These are phyloP conservation scores for Pagrus major DNA, from an alignment of 2,113 vertebrate species.

Conservation along the genomic window DNA sequence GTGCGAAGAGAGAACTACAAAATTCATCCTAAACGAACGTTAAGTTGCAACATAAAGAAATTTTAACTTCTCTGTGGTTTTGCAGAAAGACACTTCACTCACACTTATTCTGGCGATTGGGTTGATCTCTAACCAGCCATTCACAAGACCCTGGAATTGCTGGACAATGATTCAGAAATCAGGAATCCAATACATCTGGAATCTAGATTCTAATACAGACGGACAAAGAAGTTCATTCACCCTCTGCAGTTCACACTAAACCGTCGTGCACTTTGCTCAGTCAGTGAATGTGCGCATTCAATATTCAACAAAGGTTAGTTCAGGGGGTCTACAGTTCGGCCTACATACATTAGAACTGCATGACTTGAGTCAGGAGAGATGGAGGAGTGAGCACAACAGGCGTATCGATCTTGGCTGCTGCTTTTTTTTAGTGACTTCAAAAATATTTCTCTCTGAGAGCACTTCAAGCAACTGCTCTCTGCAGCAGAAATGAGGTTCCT, in stretches of 20 bases:
- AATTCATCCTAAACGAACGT: no score
- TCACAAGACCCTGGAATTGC: background rate
- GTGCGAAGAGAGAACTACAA: no score
- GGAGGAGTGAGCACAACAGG: conserved; percentile 6
- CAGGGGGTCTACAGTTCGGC: background rate
- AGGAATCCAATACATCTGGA: no score
- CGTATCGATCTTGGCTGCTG: background rate
- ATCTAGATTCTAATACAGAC: background rate
- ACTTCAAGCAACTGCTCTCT: background rate
- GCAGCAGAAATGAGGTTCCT: background rate
- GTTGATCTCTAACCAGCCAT: background rate
- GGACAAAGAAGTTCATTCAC: background rate
- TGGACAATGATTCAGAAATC: background rate
- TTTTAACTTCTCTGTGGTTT: no score
- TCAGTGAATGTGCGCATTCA: background rate
- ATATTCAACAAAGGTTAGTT: background rate
- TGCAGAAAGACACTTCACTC: no score
- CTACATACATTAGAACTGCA: background rate
- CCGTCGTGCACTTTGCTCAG: background rate
- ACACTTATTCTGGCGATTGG: no score
- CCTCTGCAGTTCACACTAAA: background rate
- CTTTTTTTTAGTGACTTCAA: background rate
- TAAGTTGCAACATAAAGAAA: no score
- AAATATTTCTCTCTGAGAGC: conserved; percentile 4
- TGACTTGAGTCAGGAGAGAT: background rate